Base-by-base conservation (phyloP, 2,888 invertebrate species). In the Netelia virgata region DNA sequence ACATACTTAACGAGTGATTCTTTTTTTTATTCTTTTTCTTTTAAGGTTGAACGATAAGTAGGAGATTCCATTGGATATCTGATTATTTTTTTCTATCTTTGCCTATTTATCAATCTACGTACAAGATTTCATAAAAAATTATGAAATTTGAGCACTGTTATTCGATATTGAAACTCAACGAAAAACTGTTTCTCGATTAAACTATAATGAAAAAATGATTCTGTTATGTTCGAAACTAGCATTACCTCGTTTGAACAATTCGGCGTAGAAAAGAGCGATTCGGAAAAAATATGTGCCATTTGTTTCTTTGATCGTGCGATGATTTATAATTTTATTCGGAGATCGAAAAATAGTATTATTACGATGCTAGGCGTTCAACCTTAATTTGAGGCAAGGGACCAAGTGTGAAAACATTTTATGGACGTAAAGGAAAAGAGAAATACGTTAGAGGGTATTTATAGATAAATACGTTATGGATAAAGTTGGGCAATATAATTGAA, bases 1-100 rank as follows among this genome's bases (percentile, higher is more conserved):
- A 47, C 50, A 66, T 69, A 70, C 50, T 43, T 28, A 77, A 59
- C 28, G 41, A 23, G 57, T 61, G 36, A 69, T 85, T 85, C 59
- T 85, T 41, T 74, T 72, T 57, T 79, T 85, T 63, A 59, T 57
- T 79, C 83, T 63, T 64, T 69, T 66, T 55, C 69, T 53, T 68
- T 78, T 66, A 78, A 70, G 20, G 36, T 63, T 61, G 20, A 70
- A 70, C 50, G 63, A 28, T 16, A 14, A 41, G 14, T 41, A 47
- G 16, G 28, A n/a, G 11, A 8, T 36, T 36, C 36, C 36, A 36
- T 36, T 5, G 36, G 36, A 36, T 3, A 36, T 36, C 36, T 36
- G 8, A 36, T 14, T 43, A 18, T 74, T 66, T 28, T 47, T 47
- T 47, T 47, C 6, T 47, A 47, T 57, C 18, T 57, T 57, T 18